Conservation (phyloP, 2,888 invertebrate genomes). For the Patella caerulea region DNA sequence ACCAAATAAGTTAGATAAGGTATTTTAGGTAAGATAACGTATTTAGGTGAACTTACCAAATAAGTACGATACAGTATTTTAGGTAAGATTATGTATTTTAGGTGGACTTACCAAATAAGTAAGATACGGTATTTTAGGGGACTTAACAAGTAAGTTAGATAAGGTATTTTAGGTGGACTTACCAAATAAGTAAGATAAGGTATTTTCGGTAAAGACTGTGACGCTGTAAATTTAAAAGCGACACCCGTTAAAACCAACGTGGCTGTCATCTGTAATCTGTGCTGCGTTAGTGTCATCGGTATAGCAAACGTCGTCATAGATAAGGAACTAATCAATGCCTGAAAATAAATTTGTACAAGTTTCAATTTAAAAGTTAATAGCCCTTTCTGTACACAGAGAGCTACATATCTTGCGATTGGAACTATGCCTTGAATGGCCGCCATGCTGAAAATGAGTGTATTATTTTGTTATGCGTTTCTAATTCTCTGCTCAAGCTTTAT, state of each 20-base stretch:
- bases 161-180: conserved; percentile 31
- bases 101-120: neutral
- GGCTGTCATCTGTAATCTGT: conserved; percentile 67
- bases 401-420: neutral
- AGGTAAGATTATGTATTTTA: neutral
- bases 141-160: no score
- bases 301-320: conserved; percentile 68
- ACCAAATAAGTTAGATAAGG: conserved; percentile 13
- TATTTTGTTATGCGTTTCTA: neutral
- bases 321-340: conserved; percentile 66
- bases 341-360: conserved; percentile 31
- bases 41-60: neutral
- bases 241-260: conserved; percentile 68
- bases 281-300: conserved; percentile 57
- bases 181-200: conserved; percentile 69
- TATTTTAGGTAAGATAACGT: neutral
- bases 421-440: neutral
- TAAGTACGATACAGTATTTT: neutral
- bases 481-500: no score
- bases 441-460: no score
- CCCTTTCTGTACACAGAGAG: neutral
- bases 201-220: conserved; percentile 69
- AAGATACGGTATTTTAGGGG: no score
- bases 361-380: no score
- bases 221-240: conserved; percentile 70